These are phyloP conservation scores for Polyergus mexicanus DNA, from an alignment of 1,140 invertebrate genomes.

Conservation along the genomic window DNA sequence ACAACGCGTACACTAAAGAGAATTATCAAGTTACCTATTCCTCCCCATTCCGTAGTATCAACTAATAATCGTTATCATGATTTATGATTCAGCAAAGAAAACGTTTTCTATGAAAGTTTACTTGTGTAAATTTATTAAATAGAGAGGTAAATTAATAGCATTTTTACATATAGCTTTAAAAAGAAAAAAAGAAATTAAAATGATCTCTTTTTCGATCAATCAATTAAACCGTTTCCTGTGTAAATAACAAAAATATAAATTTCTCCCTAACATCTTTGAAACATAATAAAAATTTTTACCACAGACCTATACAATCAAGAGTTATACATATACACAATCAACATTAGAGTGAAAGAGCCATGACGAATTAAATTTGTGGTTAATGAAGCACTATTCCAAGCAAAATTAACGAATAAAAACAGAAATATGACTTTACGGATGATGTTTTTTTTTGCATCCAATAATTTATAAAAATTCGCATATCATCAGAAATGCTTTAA, in stretches of 20 bases:
- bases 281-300: not conserved
- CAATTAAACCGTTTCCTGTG: not conserved
- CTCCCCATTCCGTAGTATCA: not conserved
- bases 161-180: not conserved
- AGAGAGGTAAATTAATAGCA: not conserved
- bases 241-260: not conserved
- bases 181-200: not conserved
- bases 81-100: conserved; percentile 45
- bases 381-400: conserved; percentile 14
- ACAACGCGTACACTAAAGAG: not conserved
- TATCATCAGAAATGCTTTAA: conserved; percentile 28
- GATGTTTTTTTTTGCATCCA: conserved; percentile 6
- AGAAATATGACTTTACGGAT: conserved; percentile 9
- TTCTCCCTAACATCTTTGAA: not conserved
- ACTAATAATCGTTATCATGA: conserved; percentile 23
- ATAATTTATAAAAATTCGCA: conserved; percentile 51
- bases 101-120: conserved; percentile 19
- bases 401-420: conserved; percentile 29
- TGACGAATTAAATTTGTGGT: conserved; percentile 32
- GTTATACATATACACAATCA: not conserved
- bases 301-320: not conserved
- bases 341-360: conserved; percentile 12
- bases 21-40: conserved; percentile 41
- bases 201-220: too few relatives aligned
- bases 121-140: not conserved